Evolutionary conservation across 2,113 vertebrate species (phyloP).

Genomic region (Lamprologus ornatipinnis): DNA sequence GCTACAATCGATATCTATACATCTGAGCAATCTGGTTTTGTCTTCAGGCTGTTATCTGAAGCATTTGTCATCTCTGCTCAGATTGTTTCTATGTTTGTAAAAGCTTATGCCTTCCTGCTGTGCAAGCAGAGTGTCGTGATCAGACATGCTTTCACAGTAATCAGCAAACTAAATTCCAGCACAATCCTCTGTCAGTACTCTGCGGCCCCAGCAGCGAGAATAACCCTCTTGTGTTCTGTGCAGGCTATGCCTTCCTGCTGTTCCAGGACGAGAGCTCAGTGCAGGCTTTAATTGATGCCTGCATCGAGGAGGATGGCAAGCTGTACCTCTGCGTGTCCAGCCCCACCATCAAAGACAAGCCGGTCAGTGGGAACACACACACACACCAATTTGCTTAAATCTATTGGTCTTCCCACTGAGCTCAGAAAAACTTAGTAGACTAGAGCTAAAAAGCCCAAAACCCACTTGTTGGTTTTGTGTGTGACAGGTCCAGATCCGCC

Average conservation of each 20-base stretch:
- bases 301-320: conserved; percentile 97
- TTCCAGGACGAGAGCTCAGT: conserved; percentile 99
- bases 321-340: conserved; percentile 98
- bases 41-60: background rate
- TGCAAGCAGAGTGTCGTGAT: background rate
- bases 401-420: background rate
- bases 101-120: conserved; percentile 2
- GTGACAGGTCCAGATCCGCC: conserved; percentile 93
- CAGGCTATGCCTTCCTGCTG: conserved; percentile 96
- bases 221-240: conserved; percentile 2
- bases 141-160: background rate
- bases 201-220: background rate
- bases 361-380: conserved; percentile 73
- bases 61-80: background rate
- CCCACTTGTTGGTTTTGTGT: background rate
- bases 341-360: conserved; percentile 99
- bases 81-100: conserved; percentile 2
- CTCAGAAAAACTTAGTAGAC: background rate
- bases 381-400: background rate
- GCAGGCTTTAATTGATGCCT: conserved; percentile 96
- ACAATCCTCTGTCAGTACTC: background rate
- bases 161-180: background rate
- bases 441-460: rapidly evolving
- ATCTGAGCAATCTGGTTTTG: background rate
- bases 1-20: background rate